phyloP scores from a whole-genome alignment of 1,140 invertebrate species.

The Platyura marginata region DNA sequence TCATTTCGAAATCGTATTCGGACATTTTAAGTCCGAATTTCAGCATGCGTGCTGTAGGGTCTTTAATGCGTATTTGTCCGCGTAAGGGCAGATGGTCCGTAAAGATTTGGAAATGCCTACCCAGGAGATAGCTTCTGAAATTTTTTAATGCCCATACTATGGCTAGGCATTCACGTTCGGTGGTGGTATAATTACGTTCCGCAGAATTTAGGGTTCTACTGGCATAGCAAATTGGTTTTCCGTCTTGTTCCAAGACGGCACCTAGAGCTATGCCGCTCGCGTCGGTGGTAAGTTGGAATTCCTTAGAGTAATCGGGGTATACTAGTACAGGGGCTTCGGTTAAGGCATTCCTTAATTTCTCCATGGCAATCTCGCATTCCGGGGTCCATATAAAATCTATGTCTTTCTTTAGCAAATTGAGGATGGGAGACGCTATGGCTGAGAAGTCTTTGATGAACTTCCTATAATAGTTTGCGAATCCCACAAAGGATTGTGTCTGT shows the following conservation, averaged over 20 bases:
- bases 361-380: conserved; percentile 4
- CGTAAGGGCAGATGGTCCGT: no score
- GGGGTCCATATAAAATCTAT: conserved; percentile 3
- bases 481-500: conserved; percentile 8
- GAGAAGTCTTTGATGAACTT: conserved; percentile 18
- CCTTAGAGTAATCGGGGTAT: conserved; percentile 8
- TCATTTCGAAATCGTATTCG: no score
- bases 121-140: conserved; percentile 7
- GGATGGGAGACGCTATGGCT: conserved; percentile 14
- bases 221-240: conserved; percentile 11
- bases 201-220: conserved; percentile 7
- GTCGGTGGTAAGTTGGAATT: conserved; percentile 8
- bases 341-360: conserved; percentile 4
- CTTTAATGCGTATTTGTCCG: no score
- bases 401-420: conserved; percentile 1
- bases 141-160: no score
- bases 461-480: conserved; percentile 18
- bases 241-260: conserved; percentile 6
- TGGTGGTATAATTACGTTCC: not conserved
- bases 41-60: no score
- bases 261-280: conserved; percentile 7
- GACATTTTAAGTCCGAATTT: no score
- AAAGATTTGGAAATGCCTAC: no score
- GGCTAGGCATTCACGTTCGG: conserved; percentile 8
- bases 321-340: conserved; percentile 4